These are phyloP conservation scores for Gadus macrocephalus DNA, from an alignment of 2,113 vertebrate genomes.

Conservation along the genomic window DNA sequence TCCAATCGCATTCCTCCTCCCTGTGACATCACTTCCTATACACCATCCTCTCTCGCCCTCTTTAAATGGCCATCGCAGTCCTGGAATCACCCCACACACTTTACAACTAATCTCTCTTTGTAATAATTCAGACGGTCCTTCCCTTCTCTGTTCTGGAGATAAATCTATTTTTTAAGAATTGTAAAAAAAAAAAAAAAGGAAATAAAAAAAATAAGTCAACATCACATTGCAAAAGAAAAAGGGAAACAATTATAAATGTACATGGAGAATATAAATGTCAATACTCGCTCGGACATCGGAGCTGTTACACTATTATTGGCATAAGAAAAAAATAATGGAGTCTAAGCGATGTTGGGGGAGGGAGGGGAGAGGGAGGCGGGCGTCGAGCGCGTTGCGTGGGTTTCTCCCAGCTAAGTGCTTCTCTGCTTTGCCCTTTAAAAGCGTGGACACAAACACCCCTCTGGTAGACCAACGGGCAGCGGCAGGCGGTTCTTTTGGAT, in stretches of 20 bases:
- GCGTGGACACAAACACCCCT: slow-evolving; percentile 39
- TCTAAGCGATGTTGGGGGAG: slow-evolving; percentile 21
- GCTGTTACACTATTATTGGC: slow-evolving; percentile 67
- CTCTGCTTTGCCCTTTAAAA: slow-evolving; percentile 20
- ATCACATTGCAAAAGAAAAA: slow-evolving; percentile 32
- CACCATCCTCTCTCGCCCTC: background rate
- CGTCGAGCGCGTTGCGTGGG: background rate
- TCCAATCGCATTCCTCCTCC: background rate
- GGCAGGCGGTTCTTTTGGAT: background rate
- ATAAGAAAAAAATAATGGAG: slow-evolving; percentile 54
- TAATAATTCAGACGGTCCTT: too few relatives aligned
- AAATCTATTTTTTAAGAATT: slow-evolving; percentile 42
- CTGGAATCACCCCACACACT: background rate
- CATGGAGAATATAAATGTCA: slow-evolving; percentile 64
- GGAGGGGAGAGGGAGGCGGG: background rate
- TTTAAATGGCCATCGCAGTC: background rate
- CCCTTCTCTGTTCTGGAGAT: slow-evolving; percentile 14
- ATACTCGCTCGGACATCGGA: slow-evolving; percentile 59
- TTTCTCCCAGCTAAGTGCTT: slow-evolving; percentile 4
- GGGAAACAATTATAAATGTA: slow-evolving; percentile 69
- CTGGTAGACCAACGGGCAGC: slow-evolving; percentile 26
- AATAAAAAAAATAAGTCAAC: slow-evolving; percentile 19
- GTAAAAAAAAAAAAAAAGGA: slow-evolving; percentile 38
- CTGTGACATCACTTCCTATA: background rate
- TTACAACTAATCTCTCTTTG: background rate